phyloP scores from a whole-genome alignment of 1,140 invertebrate genomes.

The Apis cerana region DNA sequence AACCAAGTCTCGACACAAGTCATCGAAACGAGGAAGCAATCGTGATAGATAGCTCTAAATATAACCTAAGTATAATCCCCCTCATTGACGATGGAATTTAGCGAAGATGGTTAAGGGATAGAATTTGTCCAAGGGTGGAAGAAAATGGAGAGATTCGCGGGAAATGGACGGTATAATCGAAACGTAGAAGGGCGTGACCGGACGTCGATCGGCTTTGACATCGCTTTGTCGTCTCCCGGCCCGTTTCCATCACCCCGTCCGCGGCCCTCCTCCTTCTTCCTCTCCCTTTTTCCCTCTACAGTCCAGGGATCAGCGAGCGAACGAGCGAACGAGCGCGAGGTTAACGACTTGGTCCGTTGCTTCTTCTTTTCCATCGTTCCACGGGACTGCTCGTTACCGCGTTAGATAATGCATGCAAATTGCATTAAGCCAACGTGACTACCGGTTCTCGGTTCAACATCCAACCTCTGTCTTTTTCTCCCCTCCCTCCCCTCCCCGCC shows the following conservation, averaged over 20 bases:
- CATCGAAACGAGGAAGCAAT: no score
- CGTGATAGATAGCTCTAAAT: not conserved
- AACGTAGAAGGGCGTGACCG: conserved; percentile 15
- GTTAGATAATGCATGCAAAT: conserved; percentile 76
- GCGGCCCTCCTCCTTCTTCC: not conserved
- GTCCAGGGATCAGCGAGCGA: conserved; percentile 8
- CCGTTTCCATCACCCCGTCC: not conserved
- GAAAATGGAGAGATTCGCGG: not conserved
- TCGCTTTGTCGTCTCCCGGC: not conserved
- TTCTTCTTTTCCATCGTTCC: conserved; percentile 34
- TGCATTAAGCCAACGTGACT: conserved; percentile 69
- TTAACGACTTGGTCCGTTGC: conserved; percentile 49
- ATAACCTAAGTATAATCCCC: not conserved
- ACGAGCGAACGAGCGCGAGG: not conserved
- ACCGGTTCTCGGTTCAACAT: conserved; percentile 56
- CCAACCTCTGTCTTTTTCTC: not conserved
- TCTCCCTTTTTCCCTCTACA: not conserved
- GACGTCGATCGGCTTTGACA: conserved; percentile 13
- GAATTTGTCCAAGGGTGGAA: not conserved
- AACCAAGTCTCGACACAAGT: no score
- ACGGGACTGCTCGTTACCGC: conserved; percentile 62
- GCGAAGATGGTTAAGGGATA: not conserved
- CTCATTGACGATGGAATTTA: not conserved
- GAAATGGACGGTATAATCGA: not conserved
- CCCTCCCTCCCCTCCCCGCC: not conserved